These are phyloP conservation scores for Drosophila murphyi DNA, from an alignment of 1,140 invertebrate genomes.

Conservation along the genomic window DNA sequence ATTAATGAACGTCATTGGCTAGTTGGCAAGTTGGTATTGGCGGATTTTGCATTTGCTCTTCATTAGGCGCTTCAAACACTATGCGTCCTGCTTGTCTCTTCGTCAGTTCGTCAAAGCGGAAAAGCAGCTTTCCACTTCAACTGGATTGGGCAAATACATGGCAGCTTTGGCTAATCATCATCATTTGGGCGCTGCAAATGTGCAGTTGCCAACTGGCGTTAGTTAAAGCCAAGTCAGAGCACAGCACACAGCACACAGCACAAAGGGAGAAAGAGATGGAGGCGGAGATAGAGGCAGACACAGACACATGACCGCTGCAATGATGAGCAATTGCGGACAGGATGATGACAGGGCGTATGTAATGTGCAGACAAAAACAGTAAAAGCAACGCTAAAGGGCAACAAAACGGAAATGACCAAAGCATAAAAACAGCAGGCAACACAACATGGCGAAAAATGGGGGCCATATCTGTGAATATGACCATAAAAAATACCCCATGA, in stretches of 20 bases:
- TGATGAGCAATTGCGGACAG: conserved; percentile 64
- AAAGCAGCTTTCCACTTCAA: conserved; percentile 60
- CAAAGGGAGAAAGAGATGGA: not conserved
- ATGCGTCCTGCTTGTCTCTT: conserved; percentile 62
- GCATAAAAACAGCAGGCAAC: conserved; percentile 63
- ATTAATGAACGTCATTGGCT: conserved; percentile 62
- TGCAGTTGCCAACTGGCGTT: conserved; percentile 1
- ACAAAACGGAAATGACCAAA: conserved; percentile 79
- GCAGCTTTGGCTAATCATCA: conserved; percentile 28
- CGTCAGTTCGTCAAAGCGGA: conserved; percentile 29
- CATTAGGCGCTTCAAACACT: conserved; percentile 58
- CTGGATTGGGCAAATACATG: conserved; percentile 49
- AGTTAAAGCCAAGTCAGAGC: conserved; percentile 11
- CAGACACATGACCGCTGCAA: conserved; percentile 20
- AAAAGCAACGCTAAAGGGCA: conserved; percentile 2
- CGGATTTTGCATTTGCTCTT: conserved; percentile 72
- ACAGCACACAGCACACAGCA: not conserved
- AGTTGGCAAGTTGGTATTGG: not conserved
- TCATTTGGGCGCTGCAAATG: conserved; percentile 2
- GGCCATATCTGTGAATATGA: conserved; percentile 30
- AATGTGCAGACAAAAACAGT: conserved; percentile 55
- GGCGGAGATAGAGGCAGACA: not conserved
- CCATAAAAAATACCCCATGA: conserved; percentile 61
- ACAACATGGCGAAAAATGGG: conserved; percentile 26
- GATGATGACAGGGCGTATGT: conserved; percentile 58